Conservation (phyloP, 2,888 invertebrate species). For the Luperina nickerlii region DNA sequence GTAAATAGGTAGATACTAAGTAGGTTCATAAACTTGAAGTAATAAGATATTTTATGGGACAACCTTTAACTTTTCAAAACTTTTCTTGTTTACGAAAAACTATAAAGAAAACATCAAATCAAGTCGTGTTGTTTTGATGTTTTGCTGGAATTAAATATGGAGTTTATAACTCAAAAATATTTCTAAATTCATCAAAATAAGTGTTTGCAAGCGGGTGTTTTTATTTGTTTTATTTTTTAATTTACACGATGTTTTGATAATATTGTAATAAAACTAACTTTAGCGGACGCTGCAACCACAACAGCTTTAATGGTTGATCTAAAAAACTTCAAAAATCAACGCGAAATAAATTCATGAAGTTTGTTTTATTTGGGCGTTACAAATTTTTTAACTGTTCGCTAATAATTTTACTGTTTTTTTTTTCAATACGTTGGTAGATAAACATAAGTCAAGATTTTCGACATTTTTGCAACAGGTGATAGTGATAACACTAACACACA, state of each 20-base stretch:
- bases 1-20: constrained; percentile 2
- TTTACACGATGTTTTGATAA: background rate
- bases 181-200: background rate
- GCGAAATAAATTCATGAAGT: background rate
- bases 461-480: fast-evolving
- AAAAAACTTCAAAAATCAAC: constrained; percentile 15
- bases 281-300: background rate
- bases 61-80: constrained; percentile 20
- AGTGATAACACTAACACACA: too few species aligned
- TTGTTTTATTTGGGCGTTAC: background rate
- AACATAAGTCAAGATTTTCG: background rate
- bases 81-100: constrained; percentile 41
- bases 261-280: constrained; percentile 24
- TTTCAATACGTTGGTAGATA: background rate
- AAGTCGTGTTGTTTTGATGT: constrained; percentile 19
- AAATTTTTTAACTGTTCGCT: too few species aligned
- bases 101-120: constrained; percentile 29
- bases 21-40: constrained; percentile 29
- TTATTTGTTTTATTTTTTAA: background rate
- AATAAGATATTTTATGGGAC: constrained; percentile 25
- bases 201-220: background rate
- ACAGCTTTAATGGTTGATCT: background rate
- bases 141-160: background rate
- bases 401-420: background rate
- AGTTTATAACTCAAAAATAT: background rate